These are phyloP conservation scores for Hemicentrotus pulcherrimus DNA, from an alignment of 35 echinoderm and acorn worm genomes.

Conservation along the genomic window DNA sequence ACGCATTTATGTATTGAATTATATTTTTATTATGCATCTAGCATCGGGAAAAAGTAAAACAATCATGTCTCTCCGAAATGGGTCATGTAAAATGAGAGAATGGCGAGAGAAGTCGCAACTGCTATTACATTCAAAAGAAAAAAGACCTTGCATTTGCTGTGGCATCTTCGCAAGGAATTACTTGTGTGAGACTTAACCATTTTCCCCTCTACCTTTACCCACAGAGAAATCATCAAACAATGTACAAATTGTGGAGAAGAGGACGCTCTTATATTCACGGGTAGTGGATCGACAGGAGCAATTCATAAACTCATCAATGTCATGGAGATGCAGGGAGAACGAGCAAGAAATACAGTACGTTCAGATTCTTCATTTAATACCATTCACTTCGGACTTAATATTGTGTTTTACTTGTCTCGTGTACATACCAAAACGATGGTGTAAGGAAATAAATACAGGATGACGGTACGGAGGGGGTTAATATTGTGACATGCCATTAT, in stretches of 20 bases:
- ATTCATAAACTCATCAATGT: conserved; percentile 90
- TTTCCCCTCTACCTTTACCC: neutral
- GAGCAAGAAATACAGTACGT: conserved; percentile 81
- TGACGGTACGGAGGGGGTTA: no score
- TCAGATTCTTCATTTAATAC: neutral
- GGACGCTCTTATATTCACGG: conserved; percentile 93
- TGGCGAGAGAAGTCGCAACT: no score
- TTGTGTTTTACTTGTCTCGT: neutral
- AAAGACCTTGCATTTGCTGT: neutral
- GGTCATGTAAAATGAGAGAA: no score
- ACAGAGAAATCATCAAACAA: conserved; percentile 84
- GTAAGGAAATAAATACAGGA: no score
- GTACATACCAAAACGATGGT: no score
- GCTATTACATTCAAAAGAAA: neutral
- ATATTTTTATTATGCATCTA: no score
- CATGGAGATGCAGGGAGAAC: conserved; percentile 76
- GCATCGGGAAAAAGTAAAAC: no score
- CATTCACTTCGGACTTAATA: neutral
- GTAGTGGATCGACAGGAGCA: conserved; percentile 92
- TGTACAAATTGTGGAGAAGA: conserved; percentile 86
- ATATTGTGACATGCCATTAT: no score
- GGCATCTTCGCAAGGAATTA: neutral
- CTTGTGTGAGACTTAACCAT: neutral
- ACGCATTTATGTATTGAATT: no score
- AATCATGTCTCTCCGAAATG: no score